Percentiles rank a stretch among this genome's conserved stretches.
Conservation (phyloP, 2,888 invertebrate genomes). For the Ganaspis brasiliensis region DNA sequence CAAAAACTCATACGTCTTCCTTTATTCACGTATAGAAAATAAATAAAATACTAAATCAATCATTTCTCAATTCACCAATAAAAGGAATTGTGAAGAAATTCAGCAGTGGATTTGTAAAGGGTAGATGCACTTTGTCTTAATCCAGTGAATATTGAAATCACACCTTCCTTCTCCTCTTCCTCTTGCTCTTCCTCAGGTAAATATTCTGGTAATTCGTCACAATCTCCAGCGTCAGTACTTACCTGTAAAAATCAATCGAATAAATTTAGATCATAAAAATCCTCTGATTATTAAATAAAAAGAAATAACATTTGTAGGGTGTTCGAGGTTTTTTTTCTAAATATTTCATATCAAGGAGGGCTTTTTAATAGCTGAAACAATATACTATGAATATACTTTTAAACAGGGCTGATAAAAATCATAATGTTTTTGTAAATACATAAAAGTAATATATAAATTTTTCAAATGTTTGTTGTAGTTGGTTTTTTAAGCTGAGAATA, state of each 20-base stretch:
- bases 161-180: slow-evolving; percentile 76
- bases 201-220: slow-evolving; percentile 77
- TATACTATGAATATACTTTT: too few relatives aligned
- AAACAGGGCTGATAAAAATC: too few relatives aligned
- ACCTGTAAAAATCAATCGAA: slow-evolving; percentile 64
- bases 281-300: too few relatives aligned
- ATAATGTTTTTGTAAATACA: too few relatives aligned
- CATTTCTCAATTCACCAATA: slow-evolving; percentile 74
- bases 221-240: slow-evolving; percentile 69
- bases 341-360: too few relatives aligned
- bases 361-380: too few relatives aligned
- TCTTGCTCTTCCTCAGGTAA: slow-evolving; percentile 77
- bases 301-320: too few relatives aligned
- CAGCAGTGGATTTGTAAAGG: slow-evolving; percentile 77
- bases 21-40: slow-evolving; percentile 34
- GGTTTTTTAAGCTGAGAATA: too few relatives aligned
- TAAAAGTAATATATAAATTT: too few relatives aligned
- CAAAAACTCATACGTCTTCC: neutral
- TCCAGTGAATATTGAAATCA: slow-evolving; percentile 78
- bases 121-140: slow-evolving; percentile 78
- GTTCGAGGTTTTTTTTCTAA: too few relatives aligned
- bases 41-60: slow-evolving; percentile 24
- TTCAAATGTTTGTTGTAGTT: too few relatives aligned
- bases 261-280: too few relatives aligned
- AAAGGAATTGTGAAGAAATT: slow-evolving; percentile 78